A percentile compares a stretch with the other conserved stretches of the same genome.
Conservation (phyloP, 92 coral and sea anemone genomes). For the Umimayanthus chanpuru region DNA sequence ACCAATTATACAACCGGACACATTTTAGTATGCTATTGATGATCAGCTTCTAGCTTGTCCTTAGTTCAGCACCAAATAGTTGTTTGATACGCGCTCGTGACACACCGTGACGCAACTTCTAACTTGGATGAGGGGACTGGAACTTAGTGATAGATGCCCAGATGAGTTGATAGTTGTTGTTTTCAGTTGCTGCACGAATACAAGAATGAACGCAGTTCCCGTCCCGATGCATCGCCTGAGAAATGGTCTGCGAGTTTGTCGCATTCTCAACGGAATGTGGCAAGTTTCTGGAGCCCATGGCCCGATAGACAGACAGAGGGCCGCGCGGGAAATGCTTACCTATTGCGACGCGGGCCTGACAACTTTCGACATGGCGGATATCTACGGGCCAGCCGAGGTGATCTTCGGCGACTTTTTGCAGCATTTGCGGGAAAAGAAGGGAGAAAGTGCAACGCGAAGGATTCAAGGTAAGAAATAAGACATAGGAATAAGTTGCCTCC, state of each 20-base stretch:
- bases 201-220: conserved; percentile 35
- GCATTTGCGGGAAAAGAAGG: conserved; percentile 65
- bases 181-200: neutral
- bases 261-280: conserved; percentile 91
- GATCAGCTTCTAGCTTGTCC: too few relatives aligned
- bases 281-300: conserved; percentile 91
- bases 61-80: too few relatives aligned
- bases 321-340: conserved; percentile 71
- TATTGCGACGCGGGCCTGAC: conserved; percentile 81
- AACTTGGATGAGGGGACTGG: too few relatives aligned
- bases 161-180: too few relatives aligned
- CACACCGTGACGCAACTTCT: too few relatives aligned
- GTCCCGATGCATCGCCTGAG: conserved; percentile 69
- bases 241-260: conserved; percentile 77
- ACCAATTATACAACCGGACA: too few relatives aligned
- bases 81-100: too few relatives aligned
- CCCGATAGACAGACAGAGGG: conserved; percentile 63
- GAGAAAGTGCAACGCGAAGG: conserved; percentile 49
- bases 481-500: too few relatives aligned
- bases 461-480: conserved; percentile 72
- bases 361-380: conserved; percentile 89
- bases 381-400: conserved; percentile 89
- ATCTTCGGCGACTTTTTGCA: conserved; percentile 76
- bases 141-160: neutral
- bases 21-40: too few relatives aligned